Evolutionary conservation across 2,113 vertebrate genomes (phyloP), one percentile per base, ranked within the genome.

Genomic region (Hucho hucho): DNA sequence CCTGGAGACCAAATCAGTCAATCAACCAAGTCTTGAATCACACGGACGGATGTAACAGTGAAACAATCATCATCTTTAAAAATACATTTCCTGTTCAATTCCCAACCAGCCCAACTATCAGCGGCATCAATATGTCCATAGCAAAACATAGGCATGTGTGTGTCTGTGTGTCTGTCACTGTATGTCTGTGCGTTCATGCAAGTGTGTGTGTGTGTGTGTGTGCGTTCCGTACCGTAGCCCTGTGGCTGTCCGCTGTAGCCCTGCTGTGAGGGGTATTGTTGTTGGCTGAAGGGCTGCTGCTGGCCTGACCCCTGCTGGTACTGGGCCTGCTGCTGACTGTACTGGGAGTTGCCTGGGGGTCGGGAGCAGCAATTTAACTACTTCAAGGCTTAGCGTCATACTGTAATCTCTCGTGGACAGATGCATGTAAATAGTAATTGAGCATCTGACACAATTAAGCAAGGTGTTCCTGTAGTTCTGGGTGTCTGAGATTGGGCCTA

Each of bases 211-310:
- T 1, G 29, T 1, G 1, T 32, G 6, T 14, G 46, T 14, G 47
- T 18, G 14, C 18, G 47, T 11, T 63, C 6, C 64, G 73, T 86
- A 94, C 92, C 91, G 3, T 92, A 98, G 87, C 93, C 95, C 84
- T 95, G 96, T 78, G 95, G 93, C 59, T 96, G 96, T 71, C 94
- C 94, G 0, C 95, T 91, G 78, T 97, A 99, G 88, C 95, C 94
- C 86, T 96, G 95, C 74, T 97, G 97, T 79, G 93, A 95, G 72
- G 96, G 92, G 81, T 96, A 99, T 90, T 95, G 96, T 89, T 97
- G 96, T 81, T 97, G 96, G 79, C 93, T 93, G 74, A 95, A 97
- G 0, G 95, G 84, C 81, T 96, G 96, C 85, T 95, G 96, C 85
- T 96, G 96, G 3, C 93, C 91, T 9, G 96, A 88, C 69, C 96